Percentiles rank a stretch among this genome's conserved stretches.
Evolutionary conservation across 2,888 invertebrate genomes (phyloP).

Genomic region (Aproaerema taeniolella): DNA sequence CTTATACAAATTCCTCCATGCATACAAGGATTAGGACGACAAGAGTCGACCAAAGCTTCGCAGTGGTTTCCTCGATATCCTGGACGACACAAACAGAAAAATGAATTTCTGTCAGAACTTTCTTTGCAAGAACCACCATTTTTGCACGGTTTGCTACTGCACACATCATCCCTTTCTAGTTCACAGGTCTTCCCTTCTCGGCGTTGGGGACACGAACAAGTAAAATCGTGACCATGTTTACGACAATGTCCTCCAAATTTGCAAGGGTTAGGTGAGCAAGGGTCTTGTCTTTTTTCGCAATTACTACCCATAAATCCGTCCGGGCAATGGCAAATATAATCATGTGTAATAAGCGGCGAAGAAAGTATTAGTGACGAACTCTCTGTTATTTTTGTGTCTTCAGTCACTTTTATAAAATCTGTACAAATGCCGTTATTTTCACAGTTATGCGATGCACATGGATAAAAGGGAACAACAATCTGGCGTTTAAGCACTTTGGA

Average conservation of each 20-base stretch:
- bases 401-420: conserved; percentile 82
- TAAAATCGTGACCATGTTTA: conserved; percentile 89
- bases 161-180: conserved; percentile 88
- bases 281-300: conserved; percentile 93
- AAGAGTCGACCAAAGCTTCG: conserved; percentile 92
- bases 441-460: conserved; percentile 84
- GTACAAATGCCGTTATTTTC: conserved; percentile 88
- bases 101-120: conserved; percentile 90
- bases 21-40: conserved; percentile 94
- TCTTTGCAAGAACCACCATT: conserved; percentile 95
- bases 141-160: conserved; percentile 90
- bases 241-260: conserved; percentile 89
- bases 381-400: conserved; percentile 85
- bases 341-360: conserved; percentile 87
- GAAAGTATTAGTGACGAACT: conserved; percentile 90
- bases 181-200: conserved; percentile 92
- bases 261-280: conserved; percentile 94
- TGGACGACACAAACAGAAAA: conserved; percentile 94
- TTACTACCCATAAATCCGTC: conserved; percentile 90
- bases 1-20: conserved; percentile 93
- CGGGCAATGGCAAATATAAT: conserved; percentile 87
- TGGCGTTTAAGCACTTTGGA: conserved; percentile 79
- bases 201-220: conserved; percentile 87
- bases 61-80: conserved; percentile 95
- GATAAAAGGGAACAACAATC: conserved; percentile 84